Conservation (phyloP, 2,888 invertebrate genomes). For the Busseola fusca region DNA sequence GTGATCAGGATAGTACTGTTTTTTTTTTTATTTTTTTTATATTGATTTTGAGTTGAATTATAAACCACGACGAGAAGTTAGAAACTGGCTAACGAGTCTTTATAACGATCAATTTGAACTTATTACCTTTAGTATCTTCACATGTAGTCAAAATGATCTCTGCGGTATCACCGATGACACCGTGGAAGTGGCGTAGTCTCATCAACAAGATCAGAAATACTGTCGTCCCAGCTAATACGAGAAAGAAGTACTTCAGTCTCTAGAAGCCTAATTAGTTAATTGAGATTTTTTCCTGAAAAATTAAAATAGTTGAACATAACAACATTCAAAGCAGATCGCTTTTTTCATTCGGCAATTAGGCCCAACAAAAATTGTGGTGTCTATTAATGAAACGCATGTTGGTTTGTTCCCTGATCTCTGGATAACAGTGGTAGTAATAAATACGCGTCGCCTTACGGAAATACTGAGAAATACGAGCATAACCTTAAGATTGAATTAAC, state of each 20-base stretch:
- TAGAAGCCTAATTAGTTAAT: neutral
- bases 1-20: constrained; percentile 45
- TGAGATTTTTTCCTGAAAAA: neutral
- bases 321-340: neutral
- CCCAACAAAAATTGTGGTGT: neutral
- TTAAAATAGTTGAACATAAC: neutral
- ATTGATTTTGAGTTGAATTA: constrained; percentile 14
- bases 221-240: neutral
- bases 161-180: neutral
- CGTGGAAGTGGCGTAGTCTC: neutral
- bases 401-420: neutral
- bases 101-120: neutral
- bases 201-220: neutral
- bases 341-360: neutral
- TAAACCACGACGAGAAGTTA: neutral
- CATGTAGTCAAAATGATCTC: neutral
- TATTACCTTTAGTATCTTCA: neutral
- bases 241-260: neutral
- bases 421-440: neutral
- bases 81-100: neutral
- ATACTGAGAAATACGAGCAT: neutral
- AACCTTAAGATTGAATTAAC: neutral
- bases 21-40: constrained; percentile 30
- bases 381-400: neutral
- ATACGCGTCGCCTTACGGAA: neutral